Percentiles rank a stretch among this genome's conserved stretches.
phyloP scores from a whole-genome alignment of 2,888 invertebrate species.

The Mystacides longicornis region DNA sequence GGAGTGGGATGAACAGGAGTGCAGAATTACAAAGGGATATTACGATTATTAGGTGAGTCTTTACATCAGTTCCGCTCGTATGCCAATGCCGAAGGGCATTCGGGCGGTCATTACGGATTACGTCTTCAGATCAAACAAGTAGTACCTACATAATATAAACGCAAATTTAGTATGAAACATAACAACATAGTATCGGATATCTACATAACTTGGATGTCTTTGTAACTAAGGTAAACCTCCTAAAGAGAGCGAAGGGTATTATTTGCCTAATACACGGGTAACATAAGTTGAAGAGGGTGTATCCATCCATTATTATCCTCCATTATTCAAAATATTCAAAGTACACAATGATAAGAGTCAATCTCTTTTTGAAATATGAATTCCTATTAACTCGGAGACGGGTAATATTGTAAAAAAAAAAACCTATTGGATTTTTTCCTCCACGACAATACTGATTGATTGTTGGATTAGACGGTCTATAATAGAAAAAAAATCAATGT shows the following conservation, averaged over 20 bases:
- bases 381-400: slow-evolving; percentile 9
- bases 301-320: no score
- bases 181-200: slow-evolving; percentile 9
- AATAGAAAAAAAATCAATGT: no score
- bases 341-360: slow-evolving; percentile 10
- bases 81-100: slow-evolving; percentile 15
- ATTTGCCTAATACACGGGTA: slow-evolving; percentile 22
- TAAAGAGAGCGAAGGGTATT: slow-evolving; percentile 10
- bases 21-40: slow-evolving; percentile 21
- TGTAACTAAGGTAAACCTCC: slow-evolving; percentile 22
- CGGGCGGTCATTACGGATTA: slow-evolving; percentile 27
- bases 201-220: slow-evolving; percentile 10
- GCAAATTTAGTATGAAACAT: slow-evolving; percentile 25
- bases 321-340: slow-evolving; percentile 7
- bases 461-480: no score
- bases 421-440: slow-evolving; percentile 15
- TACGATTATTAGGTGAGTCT: slow-evolving; percentile 7
- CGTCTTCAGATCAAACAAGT: slow-evolving; percentile 27
- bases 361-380: slow-evolving; percentile 14
- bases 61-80: slow-evolving; percentile 7
- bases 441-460: slow-evolving; percentile 12
- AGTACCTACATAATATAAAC: slow-evolving; percentile 16
- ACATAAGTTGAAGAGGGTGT: not conserved
- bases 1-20: slow-evolving; percentile 16
- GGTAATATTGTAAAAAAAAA: no score